Percentiles rank a stretch among this genome's conserved stretches.
Conservation (phyloP, 2,888 invertebrate genomes). For the Eudemis profundana region DNA sequence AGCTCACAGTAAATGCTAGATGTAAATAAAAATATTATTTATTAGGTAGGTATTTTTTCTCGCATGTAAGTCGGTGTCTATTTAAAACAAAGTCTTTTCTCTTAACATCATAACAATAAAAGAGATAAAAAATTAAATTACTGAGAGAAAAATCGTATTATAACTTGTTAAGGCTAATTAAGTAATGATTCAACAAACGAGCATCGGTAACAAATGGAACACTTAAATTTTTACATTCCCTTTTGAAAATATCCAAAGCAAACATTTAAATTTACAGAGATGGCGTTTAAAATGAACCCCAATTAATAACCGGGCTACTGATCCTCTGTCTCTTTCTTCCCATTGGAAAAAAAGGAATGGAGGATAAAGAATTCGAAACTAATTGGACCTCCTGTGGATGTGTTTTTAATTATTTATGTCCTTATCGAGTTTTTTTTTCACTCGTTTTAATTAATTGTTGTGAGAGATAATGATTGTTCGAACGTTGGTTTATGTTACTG, state of each 20-base stretch:
- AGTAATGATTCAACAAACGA: constrained; percentile 2
- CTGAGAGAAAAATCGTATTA: background rate
- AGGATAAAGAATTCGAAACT: constrained; percentile 52
- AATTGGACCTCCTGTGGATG: constrained; percentile 68
- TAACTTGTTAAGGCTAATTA: constrained; percentile 4
- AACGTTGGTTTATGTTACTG: background rate
- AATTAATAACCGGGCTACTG: constrained; percentile 60
- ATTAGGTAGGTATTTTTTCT: too few species aligned
- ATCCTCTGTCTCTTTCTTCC: constrained; percentile 49
- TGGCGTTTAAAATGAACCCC: constrained; percentile 54
- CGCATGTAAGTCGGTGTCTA: too few species aligned
- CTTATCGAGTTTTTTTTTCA: constrained; percentile 17
- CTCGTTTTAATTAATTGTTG: constrained; percentile 33
- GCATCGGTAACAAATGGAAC: background rate
- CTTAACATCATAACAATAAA: too few species aligned
- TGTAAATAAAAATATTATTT: too few species aligned
- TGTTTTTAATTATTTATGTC: constrained; percentile 52
- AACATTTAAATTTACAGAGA: constrained; percentile 51
- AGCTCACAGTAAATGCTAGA: too few species aligned
- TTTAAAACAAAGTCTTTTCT: too few species aligned
- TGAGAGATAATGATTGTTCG: constrained; percentile 6
- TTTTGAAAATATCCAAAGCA: constrained; percentile 27
- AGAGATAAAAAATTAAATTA: too few species aligned
- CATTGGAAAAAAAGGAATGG: constrained; percentile 44
- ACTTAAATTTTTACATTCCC: constrained; percentile 11